These are phyloP conservation scores for Andrena hattorfiana DNA, from an alignment of 2,888 invertebrate genomes.

Conservation along the genomic window DNA sequence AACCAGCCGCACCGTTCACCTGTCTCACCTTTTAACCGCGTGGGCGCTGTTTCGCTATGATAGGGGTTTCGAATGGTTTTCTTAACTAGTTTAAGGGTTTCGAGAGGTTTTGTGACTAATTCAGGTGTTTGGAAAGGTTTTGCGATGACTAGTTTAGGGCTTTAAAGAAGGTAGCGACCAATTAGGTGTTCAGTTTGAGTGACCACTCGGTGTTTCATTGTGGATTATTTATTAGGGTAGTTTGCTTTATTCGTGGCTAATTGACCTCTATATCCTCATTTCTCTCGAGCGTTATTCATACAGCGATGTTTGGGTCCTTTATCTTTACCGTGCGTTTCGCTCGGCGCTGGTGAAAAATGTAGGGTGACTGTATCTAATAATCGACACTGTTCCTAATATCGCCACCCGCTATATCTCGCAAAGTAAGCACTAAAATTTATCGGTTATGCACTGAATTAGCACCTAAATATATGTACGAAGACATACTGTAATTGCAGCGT, in stretches of 20 bases:
- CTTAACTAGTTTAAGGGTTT: background rate
- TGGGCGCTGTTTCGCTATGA: background rate
- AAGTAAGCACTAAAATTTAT: too few relatives aligned
- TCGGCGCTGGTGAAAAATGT: background rate
- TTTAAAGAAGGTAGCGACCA: background rate
- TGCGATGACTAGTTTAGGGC: background rate
- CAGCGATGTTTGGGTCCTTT: too few relatives aligned
- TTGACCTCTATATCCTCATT: background rate
- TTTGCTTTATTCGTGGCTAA: background rate
- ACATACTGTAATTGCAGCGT: too few relatives aligned
- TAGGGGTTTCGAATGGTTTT: background rate
- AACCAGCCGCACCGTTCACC: constrained; percentile 23
- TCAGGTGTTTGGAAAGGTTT: background rate
- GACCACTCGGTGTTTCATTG: too few relatives aligned
- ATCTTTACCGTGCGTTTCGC: background rate
- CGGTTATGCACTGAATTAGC: too few relatives aligned
- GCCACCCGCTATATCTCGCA: too few relatives aligned
- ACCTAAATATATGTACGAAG: too few relatives aligned
- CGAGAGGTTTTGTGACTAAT: background rate
- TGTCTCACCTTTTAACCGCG: background rate
- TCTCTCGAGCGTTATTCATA: background rate
- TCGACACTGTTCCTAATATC: too few relatives aligned
- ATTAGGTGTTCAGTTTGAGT: too few relatives aligned
- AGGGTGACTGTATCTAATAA: too few relatives aligned
- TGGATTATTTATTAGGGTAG: too few relatives aligned